Conservation (phyloP, 2,888 invertebrate genomes). For the Lepidocyrtoides sp. region DNA sequence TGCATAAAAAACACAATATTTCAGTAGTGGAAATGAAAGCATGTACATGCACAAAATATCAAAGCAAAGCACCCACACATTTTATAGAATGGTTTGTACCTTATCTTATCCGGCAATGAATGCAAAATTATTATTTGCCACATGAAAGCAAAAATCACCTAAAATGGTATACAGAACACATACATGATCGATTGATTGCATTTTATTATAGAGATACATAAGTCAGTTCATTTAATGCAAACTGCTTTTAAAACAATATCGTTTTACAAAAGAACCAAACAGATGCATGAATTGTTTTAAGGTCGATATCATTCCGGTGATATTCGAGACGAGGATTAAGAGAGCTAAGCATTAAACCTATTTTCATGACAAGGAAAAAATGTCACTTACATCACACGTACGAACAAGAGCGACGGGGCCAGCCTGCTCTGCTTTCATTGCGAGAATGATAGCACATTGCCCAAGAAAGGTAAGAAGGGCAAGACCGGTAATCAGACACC, state of each 20-base stretch:
- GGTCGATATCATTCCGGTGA: no score
- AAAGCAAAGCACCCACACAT: no score
- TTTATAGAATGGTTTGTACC: no score
- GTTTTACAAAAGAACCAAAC: background rate
- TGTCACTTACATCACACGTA: constrained; percentile 71
- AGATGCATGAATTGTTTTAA: no score
- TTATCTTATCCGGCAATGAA: constrained; percentile 77
- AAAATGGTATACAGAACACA: background rate
- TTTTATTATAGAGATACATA: no score
- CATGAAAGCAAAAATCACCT: constrained; percentile 80
- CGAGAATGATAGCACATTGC: constrained; percentile 95
- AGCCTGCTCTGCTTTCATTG: constrained; percentile 95
- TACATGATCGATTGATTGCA: background rate
- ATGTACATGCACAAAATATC: background rate
- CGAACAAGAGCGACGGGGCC: constrained; percentile 81
- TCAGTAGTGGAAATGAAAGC: background rate
- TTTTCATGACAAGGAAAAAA: background rate
- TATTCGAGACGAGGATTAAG: no score
- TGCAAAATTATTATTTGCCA: constrained; percentile 79
- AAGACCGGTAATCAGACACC: constrained; percentile 86
- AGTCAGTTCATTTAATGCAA: no score
- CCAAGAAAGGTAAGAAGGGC: constrained; percentile 95
- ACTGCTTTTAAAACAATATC: no score
- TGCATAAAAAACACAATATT: background rate
- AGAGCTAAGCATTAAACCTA: no score